Conservation (phyloP, 2,888 invertebrate genomes). For the Andrena bucephala region DNA sequence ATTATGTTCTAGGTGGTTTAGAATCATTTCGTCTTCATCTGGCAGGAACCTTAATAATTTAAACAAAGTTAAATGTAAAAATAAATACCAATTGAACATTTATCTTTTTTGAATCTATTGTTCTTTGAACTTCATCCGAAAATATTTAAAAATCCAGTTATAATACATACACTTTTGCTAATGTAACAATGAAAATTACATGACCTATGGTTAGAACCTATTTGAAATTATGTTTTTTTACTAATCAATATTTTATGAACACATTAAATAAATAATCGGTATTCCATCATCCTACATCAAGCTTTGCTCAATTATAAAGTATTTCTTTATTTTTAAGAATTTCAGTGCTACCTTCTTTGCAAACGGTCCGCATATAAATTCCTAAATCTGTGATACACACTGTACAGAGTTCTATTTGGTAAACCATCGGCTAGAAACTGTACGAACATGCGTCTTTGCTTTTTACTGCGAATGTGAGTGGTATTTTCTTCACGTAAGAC, state of each 20-base stretch:
- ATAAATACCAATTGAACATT: constrained; percentile 8
- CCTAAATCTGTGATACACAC: constrained; percentile 80
- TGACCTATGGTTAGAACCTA: no score
- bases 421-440: constrained; percentile 80
- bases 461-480: constrained; percentile 62
- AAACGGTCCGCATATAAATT: constrained; percentile 68
- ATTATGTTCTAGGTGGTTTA: constrained; percentile 72
- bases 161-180: no score
- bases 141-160: neutral
- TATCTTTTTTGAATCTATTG: neutral
- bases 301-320: neutral
- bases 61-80: constrained; percentile 18
- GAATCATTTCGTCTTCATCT: constrained; percentile 76
- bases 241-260: no score
- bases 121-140: neutral
- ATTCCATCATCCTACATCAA: no score
- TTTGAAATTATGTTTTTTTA: no score
- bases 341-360: constrained; percentile 65
- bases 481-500: constrained; percentile 63
- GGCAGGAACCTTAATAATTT: constrained; percentile 69
- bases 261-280: no score
- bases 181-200: no score
- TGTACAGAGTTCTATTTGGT: constrained; percentile 78
- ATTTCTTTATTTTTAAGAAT: constrained; percentile 8
- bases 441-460: constrained; percentile 77